phyloP scores from a whole-genome alignment of 2,797 vertebrate genomes.

The Leptatherina wallacei region DNA sequence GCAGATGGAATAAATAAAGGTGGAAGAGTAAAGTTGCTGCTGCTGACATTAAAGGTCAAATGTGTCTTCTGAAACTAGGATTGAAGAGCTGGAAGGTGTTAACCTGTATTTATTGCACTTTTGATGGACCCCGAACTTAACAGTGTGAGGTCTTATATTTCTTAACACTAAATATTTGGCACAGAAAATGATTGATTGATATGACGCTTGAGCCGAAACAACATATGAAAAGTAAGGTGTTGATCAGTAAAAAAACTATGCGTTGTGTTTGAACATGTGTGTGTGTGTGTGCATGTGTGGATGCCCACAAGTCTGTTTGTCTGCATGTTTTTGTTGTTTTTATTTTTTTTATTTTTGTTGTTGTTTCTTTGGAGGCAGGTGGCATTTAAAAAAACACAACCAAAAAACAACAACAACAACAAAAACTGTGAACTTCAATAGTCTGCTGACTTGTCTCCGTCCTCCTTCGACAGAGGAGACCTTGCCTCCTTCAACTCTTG shows the following conservation, averaged over 20 bases:
- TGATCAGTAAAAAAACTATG: slow-evolving; percentile 46
- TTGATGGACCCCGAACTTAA: slow-evolving; percentile 33
- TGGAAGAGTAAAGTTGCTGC: slow-evolving; percentile 11
- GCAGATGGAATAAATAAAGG: slow-evolving; percentile 53
- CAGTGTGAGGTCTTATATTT: slow-evolving; percentile 18
- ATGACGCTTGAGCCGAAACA: slow-evolving; percentile 13
- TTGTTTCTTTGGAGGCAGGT: not conserved
- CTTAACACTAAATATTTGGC: slow-evolving; percentile 49
- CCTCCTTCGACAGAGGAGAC: slow-evolving; percentile 75
- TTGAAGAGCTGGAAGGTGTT: slow-evolving; percentile 25
- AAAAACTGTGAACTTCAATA: slow-evolving; percentile 58
- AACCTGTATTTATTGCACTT: slow-evolving; percentile 58
- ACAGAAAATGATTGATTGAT: slow-evolving; percentile 35
- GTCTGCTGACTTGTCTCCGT: slow-evolving; percentile 73
- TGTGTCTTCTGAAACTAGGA: not conserved
- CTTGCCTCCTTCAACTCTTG: slow-evolving; percentile 74
- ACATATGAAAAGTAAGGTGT: slow-evolving; percentile 4
- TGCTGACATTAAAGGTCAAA: slow-evolving; percentile 15
- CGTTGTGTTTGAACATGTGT: slow-evolving; percentile 40
- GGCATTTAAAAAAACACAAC: not conserved
- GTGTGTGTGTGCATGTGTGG: slow-evolving; percentile 18
- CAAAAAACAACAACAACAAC: not conserved
- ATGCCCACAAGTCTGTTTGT: slow-evolving; percentile 18
- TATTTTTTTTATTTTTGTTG: not conserved
- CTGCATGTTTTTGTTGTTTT: slow-evolving; percentile 26